These are phyloP conservation scores for Limnephilus rhombicus DNA, from an alignment of 2,888 invertebrate species.

Conservation along the genomic window DNA sequence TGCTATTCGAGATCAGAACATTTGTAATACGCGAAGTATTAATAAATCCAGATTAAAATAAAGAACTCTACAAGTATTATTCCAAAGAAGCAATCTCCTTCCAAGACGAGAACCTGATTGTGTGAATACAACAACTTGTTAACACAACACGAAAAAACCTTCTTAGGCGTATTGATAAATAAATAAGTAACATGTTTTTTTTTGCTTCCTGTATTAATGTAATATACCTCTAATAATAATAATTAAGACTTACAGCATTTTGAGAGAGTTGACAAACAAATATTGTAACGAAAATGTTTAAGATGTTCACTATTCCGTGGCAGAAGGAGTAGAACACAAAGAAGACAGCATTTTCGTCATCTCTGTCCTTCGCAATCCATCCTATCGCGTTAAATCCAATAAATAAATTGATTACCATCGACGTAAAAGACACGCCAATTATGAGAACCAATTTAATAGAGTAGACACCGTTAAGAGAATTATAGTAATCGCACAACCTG, in stretches of 20 bases:
- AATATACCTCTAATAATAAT: not conserved
- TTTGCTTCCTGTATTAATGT: no score
- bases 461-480: not conserved
- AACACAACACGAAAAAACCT: no score
- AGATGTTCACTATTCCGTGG: not conserved
- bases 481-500: not conserved
- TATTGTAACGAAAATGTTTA: not conserved
- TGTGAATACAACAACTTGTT: no score
- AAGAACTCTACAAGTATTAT: no score
- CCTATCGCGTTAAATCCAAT: not conserved
- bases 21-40: no score
- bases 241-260: not conserved
- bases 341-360: not conserved
- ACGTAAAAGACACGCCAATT: not conserved
- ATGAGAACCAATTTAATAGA: not conserved
- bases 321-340: not conserved
- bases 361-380: not conserved
- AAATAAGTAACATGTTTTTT: no score
- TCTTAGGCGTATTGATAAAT: no score
- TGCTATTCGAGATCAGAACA: no score
- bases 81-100: no score
- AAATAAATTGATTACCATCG: not conserved
- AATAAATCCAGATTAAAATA: no score
- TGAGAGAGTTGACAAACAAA: conserved; percentile 6
- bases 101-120: no score